phyloP scores from a whole-genome alignment of 2,888 invertebrate species.

The Chloroclystis v-ata region DNA sequence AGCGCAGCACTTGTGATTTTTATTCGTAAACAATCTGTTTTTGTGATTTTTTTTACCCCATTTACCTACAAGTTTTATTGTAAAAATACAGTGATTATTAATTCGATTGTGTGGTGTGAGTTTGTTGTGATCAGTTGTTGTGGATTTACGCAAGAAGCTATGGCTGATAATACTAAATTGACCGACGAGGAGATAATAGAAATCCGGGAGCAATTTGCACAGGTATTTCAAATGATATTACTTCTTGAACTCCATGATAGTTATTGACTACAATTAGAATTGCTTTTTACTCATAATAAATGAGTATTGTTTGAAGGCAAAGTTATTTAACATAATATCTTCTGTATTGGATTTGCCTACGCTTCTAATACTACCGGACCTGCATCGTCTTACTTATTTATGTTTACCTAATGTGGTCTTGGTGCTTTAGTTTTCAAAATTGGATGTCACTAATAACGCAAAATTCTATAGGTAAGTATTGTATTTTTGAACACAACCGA shows the following conservation, averaged over 20 bases:
- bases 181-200: constrained; percentile 85
- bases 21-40: constrained; percentile 20
- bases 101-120: constrained; percentile 24
- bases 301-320: too few relatives aligned
- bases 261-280: too few relatives aligned
- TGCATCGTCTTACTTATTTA: too few relatives aligned
- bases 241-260: not conserved
- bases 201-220: constrained; percentile 86
- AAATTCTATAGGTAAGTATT: too few relatives aligned
- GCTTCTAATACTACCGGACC: too few relatives aligned
- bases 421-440: too few relatives aligned
- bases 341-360: too few relatives aligned
- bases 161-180: constrained; percentile 78
- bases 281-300: too few relatives aligned
- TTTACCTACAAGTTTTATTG: constrained; percentile 1
- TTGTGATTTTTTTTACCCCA: constrained; percentile 28
- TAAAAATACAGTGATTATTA: constrained; percentile 24
- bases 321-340: too few relatives aligned
- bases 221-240: constrained; percentile 70
- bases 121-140: constrained; percentile 55
- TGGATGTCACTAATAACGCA: too few relatives aligned
- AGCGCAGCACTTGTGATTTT: constrained; percentile 1
- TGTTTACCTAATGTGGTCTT: too few relatives aligned
- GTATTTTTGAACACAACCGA: too few relatives aligned
- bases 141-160: constrained; percentile 59